phyloP scores from a whole-genome alignment of 2,113 vertebrate species.

The Mormyrus iriodes region DNA sequence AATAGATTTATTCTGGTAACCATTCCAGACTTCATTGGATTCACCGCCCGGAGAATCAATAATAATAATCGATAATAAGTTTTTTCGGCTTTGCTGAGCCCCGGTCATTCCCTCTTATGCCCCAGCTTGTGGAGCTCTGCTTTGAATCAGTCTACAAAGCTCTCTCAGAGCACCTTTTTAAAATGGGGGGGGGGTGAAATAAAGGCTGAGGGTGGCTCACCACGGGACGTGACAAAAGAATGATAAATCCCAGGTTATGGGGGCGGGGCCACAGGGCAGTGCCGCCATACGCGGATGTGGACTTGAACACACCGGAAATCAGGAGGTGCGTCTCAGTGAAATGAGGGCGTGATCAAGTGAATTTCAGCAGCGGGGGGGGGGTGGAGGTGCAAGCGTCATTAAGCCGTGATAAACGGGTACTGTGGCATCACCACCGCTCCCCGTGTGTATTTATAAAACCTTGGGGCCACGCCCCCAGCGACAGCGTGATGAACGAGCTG shows the following conservation, averaged over 20 bases:
- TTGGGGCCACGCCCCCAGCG: conserved; percentile 62
- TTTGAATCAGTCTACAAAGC: conserved; percentile 30
- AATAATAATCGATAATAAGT: conserved; percentile 55
- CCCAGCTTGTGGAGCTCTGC: conserved; percentile 54
- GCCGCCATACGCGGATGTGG: no score
- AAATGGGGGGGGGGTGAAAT: conserved; percentile 38
- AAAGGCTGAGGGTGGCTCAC: conserved; percentile 17
- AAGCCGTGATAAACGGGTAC: conserved; percentile 68
- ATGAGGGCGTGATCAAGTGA: conserved; percentile 26
- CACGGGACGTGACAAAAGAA: neutral
- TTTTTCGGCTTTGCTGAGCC: conserved; percentile 67
- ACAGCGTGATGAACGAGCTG: conserved; percentile 73
- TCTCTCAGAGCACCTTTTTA: conserved; percentile 15
- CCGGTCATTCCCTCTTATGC: conserved; percentile 46
- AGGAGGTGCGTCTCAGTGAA: neutral
- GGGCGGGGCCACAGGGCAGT: neutral
- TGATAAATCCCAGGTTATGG: neutral
- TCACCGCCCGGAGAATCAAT: conserved; percentile 65
- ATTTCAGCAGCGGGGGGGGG: conserved; percentile 62
- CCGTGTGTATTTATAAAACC: conserved; percentile 62
- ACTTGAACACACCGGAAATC: no score
- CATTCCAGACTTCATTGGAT: conserved; percentile 73
- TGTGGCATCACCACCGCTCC: conserved; percentile 49
- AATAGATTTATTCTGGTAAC: conserved; percentile 69
- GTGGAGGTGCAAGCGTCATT: conserved; percentile 53